These are phyloP conservation scores for Rhodeus uyekii DNA, from an alignment of 2,797 vertebrate species.

Conservation along the genomic window DNA sequence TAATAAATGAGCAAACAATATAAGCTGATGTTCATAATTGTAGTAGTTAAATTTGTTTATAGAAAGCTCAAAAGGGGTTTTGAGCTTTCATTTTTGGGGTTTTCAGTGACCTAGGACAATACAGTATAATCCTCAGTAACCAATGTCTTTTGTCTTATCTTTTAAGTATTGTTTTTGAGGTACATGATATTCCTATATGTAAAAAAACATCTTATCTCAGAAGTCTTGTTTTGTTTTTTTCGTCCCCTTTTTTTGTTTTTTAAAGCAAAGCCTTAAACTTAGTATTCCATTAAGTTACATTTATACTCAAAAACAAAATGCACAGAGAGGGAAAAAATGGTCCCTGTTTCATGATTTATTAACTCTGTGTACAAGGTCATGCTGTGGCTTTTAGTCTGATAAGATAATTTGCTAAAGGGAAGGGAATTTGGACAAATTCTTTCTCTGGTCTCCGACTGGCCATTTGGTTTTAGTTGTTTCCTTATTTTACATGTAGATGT, in stretches of 20 bases:
- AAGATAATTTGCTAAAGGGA: slow-evolving; percentile 32
- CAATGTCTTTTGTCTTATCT: neutral
- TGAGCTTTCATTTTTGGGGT: too few species aligned
- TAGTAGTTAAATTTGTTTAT: neutral
- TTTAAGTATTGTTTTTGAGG: neutral
- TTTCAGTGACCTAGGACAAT: neutral
- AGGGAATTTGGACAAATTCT: slow-evolving; percentile 10
- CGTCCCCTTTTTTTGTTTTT: neutral
- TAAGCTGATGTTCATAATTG: neutral
- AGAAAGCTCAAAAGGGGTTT: too few species aligned
- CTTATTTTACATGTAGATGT: slow-evolving; percentile 2
- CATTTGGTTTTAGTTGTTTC: neutral
- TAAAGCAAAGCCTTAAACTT: neutral
- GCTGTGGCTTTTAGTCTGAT: slow-evolving; percentile 29
- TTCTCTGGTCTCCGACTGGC: neutral
- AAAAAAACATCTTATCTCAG: neutral
- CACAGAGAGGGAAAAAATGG: neutral
- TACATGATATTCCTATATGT: neutral
- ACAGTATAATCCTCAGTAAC: neutral
- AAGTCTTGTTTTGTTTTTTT: neutral
- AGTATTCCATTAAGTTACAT: neutral
- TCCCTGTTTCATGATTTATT: slow-evolving; percentile 9
- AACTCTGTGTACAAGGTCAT: slow-evolving; percentile 30
- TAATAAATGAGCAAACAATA: neutral
- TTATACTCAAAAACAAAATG: neutral